Evolutionary conservation across 2,888 invertebrate species (phyloP), one percentile per base, ranked within the genome.

Genomic region (Polydesmus complanatus): DNA sequence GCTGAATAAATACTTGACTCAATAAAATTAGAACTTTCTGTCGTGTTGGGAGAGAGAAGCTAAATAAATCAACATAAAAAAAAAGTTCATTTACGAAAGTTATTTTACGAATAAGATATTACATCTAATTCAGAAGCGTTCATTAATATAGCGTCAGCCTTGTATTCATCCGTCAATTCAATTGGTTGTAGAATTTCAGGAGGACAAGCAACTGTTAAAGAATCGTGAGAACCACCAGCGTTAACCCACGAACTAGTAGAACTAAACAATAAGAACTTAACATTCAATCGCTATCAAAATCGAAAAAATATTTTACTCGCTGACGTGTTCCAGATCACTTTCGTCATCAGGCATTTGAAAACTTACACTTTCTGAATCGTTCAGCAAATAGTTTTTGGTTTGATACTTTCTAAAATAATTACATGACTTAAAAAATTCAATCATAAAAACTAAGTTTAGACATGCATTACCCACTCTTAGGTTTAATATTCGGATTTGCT

Each of bases 401-500:
- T 37, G 14, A 37, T 8, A 8, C 37, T 37, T 37, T 37, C 37
- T 14, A 27, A 25, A 26, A 26, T 25, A 55, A 26, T 55, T 55
- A n/a, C 55, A 26, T n/a, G 11, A 55, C 19, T 2, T 19, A 2
- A 3, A 53, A 21, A 53, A 19, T 53, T 2, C 53, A 53, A 22
- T 53, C n/a, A 22, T 21, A 8, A 23, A 53, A 3, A 18, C 8
- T 19, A 53, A 37, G 14, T 37, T 8, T 8, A 5, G 37, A 14
- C 37, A 37, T 37, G 5, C 8, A 37, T 8, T 37, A 37, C 37
- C 37, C 37, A 37, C 8, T 37, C 5, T 8, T 37, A 8, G 37
- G 37, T 37, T 37, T 37, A 37, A 37, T 37, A 37, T 37, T 37
- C 5, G 37, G 37, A 37, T 81, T 78, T n/a, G 81, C 81, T 62